Conservation (phyloP, 1,140 invertebrate genomes). For the Tetraneura akinire region DNA sequence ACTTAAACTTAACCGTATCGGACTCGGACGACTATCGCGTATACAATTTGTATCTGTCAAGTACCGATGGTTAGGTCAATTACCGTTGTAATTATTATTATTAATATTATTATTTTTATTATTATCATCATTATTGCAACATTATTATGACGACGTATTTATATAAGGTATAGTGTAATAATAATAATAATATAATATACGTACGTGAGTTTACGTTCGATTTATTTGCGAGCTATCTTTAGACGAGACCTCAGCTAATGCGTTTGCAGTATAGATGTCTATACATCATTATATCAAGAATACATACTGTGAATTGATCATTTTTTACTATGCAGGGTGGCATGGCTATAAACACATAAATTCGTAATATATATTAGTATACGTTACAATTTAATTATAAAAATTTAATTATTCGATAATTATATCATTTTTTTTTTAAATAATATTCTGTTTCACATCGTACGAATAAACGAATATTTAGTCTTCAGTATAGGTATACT, state of each 20-base stretch:
- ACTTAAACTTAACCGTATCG: not conserved
- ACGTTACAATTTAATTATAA: no score
- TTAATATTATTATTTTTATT: not conserved
- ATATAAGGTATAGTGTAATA: not conserved
- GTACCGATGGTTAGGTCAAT: not conserved
- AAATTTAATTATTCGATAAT: no score
- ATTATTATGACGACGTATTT: no score
- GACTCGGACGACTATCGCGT: constrained; percentile 15
- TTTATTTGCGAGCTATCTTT: not conserved
- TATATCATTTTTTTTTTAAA: no score
- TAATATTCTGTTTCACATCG: no score
- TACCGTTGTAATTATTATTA: constrained; percentile 1
- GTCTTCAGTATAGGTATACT: no score
- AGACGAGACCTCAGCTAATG: no score
- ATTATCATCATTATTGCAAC: not conserved
- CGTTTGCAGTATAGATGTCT: not conserved
- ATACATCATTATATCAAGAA: not conserved
- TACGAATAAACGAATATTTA: no score
- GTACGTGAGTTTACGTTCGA: not conserved
- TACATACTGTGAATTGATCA: no score
- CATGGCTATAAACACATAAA: no score
- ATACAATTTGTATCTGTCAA: constrained; percentile 19
- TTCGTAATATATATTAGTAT: no score
- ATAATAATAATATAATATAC: not conserved
- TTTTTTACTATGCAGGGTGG: no score